Evolutionary conservation across 2,888 invertebrate genomes (phyloP), one percentile per base, ranked within the genome.

Genomic region (Entomobrya multifasciata): DNA sequence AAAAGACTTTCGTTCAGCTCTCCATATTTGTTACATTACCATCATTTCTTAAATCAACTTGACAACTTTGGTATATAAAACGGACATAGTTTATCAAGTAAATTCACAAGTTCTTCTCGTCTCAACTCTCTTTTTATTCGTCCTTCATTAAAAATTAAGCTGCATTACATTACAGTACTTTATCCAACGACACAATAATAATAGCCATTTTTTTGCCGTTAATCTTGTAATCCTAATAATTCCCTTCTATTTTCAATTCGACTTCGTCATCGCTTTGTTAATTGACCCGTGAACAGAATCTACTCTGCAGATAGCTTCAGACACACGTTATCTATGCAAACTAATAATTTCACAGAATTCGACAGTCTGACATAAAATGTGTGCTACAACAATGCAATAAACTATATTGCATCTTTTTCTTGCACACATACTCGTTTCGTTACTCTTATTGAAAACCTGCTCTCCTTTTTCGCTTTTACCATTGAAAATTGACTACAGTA

Each of bases 281-380:
- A 80, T 41, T 80, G 80, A 67, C 67, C 80, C 67, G 70, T 80
- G 80, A 80, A 80, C 62, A 49, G 30, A 55, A 80, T 27, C 52
- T 55, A 80, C 67, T 70, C 55, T 47, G 30, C 13, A 62, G 30
- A 27, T 44, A 62, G 30, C 5, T 44, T 3, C n/a, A 52, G 1
- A 52, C 52, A 52, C 20, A 36, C 36, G 8, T 8, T 8, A 8
- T 8, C 4, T 36, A n/a, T 52, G 76, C 55, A 76, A 76, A 76
- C 76, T 76, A 74, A 74, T 74, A 74, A 49, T 52, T 52, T 52
- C 17, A 17, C 52, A 20, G 52, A 52, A 52, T 52, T 52, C 30
- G 52, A 55, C 55, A 55, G 36, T 10, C 36, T 27, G 57, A 52
- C 52, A 52, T 1, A 13, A 15, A 62, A 15, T 62, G 13, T 62